These are phyloP conservation scores for Dinocampus coccinellae DNA, from an alignment of 2,888 invertebrate genomes.

Conservation along the genomic window DNA sequence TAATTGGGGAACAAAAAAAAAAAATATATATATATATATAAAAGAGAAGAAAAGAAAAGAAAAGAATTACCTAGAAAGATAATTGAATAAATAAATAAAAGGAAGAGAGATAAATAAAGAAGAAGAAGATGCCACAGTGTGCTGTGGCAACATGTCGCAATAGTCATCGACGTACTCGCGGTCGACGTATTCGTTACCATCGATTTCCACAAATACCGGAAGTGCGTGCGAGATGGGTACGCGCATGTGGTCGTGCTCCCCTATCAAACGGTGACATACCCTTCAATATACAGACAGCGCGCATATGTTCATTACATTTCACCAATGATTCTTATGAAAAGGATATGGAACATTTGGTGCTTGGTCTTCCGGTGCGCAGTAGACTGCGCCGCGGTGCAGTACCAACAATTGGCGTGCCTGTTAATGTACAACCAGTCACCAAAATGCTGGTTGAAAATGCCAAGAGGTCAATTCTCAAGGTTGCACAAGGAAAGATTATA, in stretches of 20 bases:
- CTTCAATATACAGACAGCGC: conserved; percentile 73
- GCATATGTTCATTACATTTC: conserved; percentile 73
- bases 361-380: conserved; percentile 72
- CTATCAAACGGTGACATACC: conserved; percentile 66
- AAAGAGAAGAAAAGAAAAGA: neutral
- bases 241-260: conserved; percentile 72
- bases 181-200: conserved; percentile 73
- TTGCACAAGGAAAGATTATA: conserved; percentile 57
- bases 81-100: neutral
- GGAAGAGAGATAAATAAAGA: neutral
- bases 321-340: conserved; percentile 72
- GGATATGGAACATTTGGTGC: conserved; percentile 72
- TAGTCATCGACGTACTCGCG: conserved; percentile 73
- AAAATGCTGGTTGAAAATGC: conserved; percentile 66
- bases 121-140: conserved; percentile 73
- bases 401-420: conserved; percentile 68
- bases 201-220: conserved; percentile 73
- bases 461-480: conserved; percentile 62
- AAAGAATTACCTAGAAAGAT: no score
- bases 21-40: neutral
- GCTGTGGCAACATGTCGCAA: conserved; percentile 73
- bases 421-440: conserved; percentile 65
- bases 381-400: conserved; percentile 72
- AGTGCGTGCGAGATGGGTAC: conserved; percentile 71
- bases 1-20: no score